A percentile compares a stretch with the other conserved stretches of the same genome.
Evolutionary conservation across 2,888 invertebrate species (phyloP).

Genomic region (Gnatocerus cornutus): DNA sequence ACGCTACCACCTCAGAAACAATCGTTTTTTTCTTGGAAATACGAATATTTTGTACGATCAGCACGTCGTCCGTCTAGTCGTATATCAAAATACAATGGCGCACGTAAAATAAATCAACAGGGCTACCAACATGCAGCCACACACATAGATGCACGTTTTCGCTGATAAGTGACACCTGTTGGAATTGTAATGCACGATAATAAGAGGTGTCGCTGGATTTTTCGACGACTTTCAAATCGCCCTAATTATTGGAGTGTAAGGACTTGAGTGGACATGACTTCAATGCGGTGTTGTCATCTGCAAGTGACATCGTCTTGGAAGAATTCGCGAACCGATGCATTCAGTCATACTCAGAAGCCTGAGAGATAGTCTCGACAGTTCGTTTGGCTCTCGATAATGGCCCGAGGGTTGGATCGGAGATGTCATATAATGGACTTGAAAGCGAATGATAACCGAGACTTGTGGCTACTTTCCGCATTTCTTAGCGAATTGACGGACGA

Average conservation of each 20-base stretch:
- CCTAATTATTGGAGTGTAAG: constrained; percentile 66
- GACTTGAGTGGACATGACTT: constrained; percentile 64
- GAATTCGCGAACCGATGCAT: constrained; percentile 68
- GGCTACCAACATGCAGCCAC: constrained; percentile 42
- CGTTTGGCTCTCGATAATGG: constrained; percentile 57
- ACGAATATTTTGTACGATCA: constrained; percentile 32
- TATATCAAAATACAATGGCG: constrained; percentile 40
- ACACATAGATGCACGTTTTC: constrained; percentile 44
- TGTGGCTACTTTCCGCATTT: constrained; percentile 33
- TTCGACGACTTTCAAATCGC: constrained; percentile 49
- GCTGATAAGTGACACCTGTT: constrained; percentile 56
- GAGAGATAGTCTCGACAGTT: constrained; percentile 52
- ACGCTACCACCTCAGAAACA: constrained; percentile 28
- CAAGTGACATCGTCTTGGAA: constrained; percentile 65
- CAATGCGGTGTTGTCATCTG: constrained; percentile 65
- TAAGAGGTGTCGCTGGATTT: too few relatives aligned
- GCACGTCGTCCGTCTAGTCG: constrained; percentile 22
- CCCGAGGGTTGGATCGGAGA: constrained; percentile 44
- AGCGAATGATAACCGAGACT: constrained; percentile 39
- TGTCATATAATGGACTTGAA: constrained; percentile 42
- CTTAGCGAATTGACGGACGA: constrained; percentile 8
- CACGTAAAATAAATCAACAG: constrained; percentile 45
- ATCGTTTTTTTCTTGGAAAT: constrained; percentile 19
- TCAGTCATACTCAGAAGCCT: constrained; percentile 63
- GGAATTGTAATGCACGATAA: constrained; percentile 44